A percentile compares a stretch with the other conserved stretches of the same genome.
Evolutionary conservation across 92 coral and sea anemone species (phyloP).

Genomic region (Parazoanthus darwini): DNA sequence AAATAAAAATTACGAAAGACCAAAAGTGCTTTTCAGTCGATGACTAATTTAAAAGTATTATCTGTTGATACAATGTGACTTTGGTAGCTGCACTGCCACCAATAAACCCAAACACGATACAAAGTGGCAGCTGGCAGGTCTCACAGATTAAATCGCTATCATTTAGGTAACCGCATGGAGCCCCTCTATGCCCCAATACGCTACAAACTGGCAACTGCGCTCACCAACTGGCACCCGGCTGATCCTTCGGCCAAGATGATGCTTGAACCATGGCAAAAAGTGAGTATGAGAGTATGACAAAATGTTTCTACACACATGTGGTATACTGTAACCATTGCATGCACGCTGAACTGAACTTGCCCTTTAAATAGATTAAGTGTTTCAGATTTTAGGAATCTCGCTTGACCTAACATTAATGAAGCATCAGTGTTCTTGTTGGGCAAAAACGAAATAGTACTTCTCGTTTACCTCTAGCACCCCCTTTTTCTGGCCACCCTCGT

Average conservation of each 20-base stretch:
- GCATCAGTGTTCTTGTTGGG: no score
- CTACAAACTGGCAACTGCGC: constrained; percentile 85
- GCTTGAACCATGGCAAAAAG: constrained; percentile 95
- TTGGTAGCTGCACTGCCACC: constrained; percentile 75
- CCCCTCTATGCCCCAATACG: constrained; percentile 92
- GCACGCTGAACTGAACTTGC: no score
- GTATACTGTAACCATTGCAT: no score
- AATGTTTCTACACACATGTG: not conserved
- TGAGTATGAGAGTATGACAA: constrained; percentile 48
- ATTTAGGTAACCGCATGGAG: constrained; percentile 77
- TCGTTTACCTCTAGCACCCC: no score
- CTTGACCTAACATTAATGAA: no score
- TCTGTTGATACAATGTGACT: not conserved
- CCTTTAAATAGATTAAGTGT: no score
- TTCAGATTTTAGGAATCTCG: no score
- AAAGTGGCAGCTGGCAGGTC: constrained; percentile 65
- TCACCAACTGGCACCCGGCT: constrained; percentile 99
- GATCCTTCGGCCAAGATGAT: constrained; percentile 99
- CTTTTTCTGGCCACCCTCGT: no score
- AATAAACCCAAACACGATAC: constrained; percentile 86
- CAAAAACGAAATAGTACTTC: no score
- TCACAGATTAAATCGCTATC: not conserved
- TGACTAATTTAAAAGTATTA: no score
- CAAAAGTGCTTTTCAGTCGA: no score
- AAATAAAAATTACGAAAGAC: no score